phyloP scores from a whole-genome alignment of 1,140 invertebrate genomes.

The Nasonia longicornis region DNA sequence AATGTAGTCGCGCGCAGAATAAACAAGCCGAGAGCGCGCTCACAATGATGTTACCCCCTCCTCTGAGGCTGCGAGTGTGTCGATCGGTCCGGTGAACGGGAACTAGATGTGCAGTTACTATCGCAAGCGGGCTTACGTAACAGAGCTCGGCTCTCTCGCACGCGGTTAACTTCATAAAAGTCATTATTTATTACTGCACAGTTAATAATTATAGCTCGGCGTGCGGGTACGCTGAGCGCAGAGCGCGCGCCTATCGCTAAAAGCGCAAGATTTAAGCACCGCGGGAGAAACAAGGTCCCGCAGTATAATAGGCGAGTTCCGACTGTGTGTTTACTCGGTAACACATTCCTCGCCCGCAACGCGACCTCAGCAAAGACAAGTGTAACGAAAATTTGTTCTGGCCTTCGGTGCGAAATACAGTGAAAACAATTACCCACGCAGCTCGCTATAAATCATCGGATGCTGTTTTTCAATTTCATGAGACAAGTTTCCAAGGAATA shows the following conservation, averaged over 20 bases:
- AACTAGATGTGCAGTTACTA: slow-evolving; percentile 43
- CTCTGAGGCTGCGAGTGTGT: background rate
- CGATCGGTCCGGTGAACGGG: slow-evolving; percentile 34
- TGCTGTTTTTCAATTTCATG: no score
- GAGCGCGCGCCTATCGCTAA: background rate
- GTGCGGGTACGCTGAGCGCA: background rate
- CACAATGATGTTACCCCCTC: background rate
- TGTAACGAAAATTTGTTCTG: background rate
- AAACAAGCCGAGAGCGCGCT: background rate
- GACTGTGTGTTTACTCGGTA: background rate
- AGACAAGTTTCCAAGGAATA: no score
- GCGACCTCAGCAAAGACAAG: background rate
- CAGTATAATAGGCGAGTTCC: background rate
- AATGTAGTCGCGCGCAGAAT: background rate
- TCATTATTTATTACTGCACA: slow-evolving; percentile 52
- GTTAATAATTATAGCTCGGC: slow-evolving; percentile 34
- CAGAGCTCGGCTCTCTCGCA: slow-evolving; percentile 44
- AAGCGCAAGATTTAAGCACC: slow-evolving; percentile 7
- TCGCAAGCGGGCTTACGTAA: slow-evolving; percentile 52
- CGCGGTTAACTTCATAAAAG: slow-evolving; percentile 44
- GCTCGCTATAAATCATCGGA: no score
- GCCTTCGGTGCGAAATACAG: background rate
- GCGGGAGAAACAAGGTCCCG: background rate
- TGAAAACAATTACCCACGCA: no score
- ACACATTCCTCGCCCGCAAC: background rate